Evolutionary conservation across 2,888 invertebrate genomes (phyloP), one percentile per base, ranked within the genome.

Genomic region (Cheilosia urbana): DNA sequence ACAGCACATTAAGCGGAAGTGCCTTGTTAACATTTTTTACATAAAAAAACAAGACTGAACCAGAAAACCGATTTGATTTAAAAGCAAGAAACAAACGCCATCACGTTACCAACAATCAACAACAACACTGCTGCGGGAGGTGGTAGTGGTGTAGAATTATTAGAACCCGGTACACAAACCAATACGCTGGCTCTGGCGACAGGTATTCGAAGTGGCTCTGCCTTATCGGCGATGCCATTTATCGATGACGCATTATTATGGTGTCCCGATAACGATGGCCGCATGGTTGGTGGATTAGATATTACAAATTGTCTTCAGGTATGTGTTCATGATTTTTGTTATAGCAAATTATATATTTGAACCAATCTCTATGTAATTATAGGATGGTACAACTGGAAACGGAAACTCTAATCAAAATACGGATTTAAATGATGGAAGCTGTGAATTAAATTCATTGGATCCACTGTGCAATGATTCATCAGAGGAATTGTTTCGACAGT

Each of bases 231-330:
- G 94, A 97, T 97, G 97, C 97, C 97, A 94, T 98, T 97, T 95
- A 97, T 98, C 93, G 97, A 98, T 94, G 97, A 98, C 95, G 97
- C 98, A 93, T 94, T 97, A 90, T 94, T 96, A 92, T 98, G 98
- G 98, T 96, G 97, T 94, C 97, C 97, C 91, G 97, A 97, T 94
- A 97, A 97, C 93, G 97, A 97, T 94, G 97, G 97, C 93, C 97
- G 97, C 93, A 97, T 97, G 95, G 97, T 97, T 91, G 91, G 91
- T 88, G 91, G 91, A 79, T 89, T 91, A 90, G 97, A 97, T 92
- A 94, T 97, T 91, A 96, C 97, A 89, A 96, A 96, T 93, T 97
- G 97, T 93, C 95, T 97, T 91, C 96, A 96, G 95, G 97, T 97
- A 92, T 92, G 89, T 88, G 5, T 30, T 40, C 13, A 19, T 30